Evolutionary conservation across 2,888 invertebrate genomes (phyloP), one percentile per base, ranked within the genome.

Genomic region (Meghimatium bilineatum): DNA sequence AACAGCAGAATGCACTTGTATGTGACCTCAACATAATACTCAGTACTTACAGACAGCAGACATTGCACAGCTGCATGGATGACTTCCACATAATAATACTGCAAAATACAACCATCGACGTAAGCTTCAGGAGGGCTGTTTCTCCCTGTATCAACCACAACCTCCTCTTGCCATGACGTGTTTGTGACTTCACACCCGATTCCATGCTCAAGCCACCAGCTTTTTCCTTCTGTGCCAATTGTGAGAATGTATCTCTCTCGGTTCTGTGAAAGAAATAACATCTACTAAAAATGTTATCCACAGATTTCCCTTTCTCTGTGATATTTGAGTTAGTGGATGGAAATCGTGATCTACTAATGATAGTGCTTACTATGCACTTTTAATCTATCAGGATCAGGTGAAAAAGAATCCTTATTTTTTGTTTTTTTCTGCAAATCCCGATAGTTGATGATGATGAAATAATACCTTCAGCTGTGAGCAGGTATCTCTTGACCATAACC

Each of bases 131-230:
- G 90, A 1, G 91, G 91, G 29, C 91, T 90, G 1, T 87, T 88
- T 12, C 91, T 87, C 49, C 90, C 90, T 36, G 84, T 32, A 12
- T 86, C 80, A 10, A 52, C 77, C 8, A 52, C 34, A 44, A 49
- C 56, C 32, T 78, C 83, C 6, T 86, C 83, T 81, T 87, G 78
- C 90, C 90, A 90, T 6, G 89, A 87, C 17, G 88, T 87, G 84
- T 92, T 92, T 80, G 88, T 91, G 17, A 90, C 87, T 23, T 88
- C 88, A 85, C 93, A 93, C 1, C 92, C 93, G 34, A 93, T 90
- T 63, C 98, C 98, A 93, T 97, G 96, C 67, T 96, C 96, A 93
- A 97, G 96, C 97, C 98, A 99, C 98, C 98, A 99, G 90, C 97
- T 98, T 82, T 97, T 96, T 94, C 97, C 97, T 84, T 97, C 97